Conservation (phyloP, 2,888 invertebrate genomes). For the Kuschelorhynchus macadamiae region DNA sequence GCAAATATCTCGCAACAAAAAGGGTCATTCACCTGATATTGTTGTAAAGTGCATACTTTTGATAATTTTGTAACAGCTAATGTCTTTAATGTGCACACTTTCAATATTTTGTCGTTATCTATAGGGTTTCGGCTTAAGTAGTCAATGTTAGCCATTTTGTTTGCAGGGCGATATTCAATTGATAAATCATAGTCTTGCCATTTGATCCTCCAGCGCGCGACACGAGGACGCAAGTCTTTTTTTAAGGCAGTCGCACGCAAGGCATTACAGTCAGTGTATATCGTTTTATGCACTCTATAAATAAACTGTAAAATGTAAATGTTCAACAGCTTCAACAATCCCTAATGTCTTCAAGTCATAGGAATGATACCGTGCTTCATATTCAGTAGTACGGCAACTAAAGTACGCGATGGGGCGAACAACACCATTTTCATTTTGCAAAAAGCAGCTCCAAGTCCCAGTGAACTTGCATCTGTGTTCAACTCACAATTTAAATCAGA, state of each 20-base stretch:
- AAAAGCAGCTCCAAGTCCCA: conserved; percentile 14
- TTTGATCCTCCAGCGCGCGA: conserved; percentile 54
- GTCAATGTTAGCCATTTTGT: conserved; percentile 53
- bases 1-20: conserved; percentile 33
- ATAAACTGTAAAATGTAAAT: conserved; percentile 1
- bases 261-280: no score
- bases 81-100: conserved; percentile 31
- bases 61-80: conserved; percentile 26
- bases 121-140: conserved; percentile 51
- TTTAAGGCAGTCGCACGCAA: neutral
- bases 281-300: no score
- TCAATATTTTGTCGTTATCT: conserved; percentile 21
- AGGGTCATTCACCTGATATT: conserved; percentile 30
- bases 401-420: no score
- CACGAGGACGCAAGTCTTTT: conserved; percentile 3
- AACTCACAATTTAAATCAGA: conserved; percentile 14
- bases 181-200: conserved; percentile 54
- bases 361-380: conserved; percentile 15
- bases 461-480: no score
- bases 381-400: no score
- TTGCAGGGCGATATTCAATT: conserved; percentile 53
- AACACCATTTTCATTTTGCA: neutral
- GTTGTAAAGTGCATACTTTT: conserved; percentile 7
- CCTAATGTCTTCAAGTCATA: conserved; percentile 54
- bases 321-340: conserved; percentile 14